phyloP scores from a whole-genome alignment of 2,888 invertebrate genomes.

The Chirona hameri region DNA sequence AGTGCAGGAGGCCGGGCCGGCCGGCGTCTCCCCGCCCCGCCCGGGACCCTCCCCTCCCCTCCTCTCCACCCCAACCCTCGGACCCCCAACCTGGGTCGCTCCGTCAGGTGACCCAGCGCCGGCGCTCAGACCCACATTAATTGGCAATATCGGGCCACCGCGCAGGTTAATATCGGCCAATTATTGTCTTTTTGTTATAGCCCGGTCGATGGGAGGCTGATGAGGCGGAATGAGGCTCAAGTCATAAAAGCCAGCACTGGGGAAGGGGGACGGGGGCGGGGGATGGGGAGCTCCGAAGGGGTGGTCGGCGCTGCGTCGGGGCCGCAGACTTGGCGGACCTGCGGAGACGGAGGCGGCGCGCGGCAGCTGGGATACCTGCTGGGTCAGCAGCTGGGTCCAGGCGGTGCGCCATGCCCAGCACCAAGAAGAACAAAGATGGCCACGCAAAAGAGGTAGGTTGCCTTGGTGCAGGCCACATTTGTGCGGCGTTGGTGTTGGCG shows the following conservation, averaged over 20 bases:
- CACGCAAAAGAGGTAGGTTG: background rate
- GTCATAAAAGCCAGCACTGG: conserved; percentile 29
- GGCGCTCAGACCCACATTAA: background rate
- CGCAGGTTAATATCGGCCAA: conserved; percentile 35
- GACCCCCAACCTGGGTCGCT: background rate
- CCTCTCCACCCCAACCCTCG: too few species aligned
- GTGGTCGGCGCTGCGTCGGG: conserved; percentile 27
- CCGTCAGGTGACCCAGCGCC: too few species aligned
- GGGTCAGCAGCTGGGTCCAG: background rate
- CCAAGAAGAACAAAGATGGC: conserved; percentile 7
- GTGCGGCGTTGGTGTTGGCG: too few species aligned
- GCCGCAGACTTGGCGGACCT: conserved; percentile 24
- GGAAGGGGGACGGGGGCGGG: background rate
- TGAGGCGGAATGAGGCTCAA: conserved; percentile 32
- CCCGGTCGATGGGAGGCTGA: conserved; percentile 34
- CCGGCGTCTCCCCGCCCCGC: background rate
- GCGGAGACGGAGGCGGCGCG: background rate
- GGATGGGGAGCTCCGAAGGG: conserved; percentile 27
- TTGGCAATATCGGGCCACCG: background rate
- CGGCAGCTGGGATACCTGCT: background rate
- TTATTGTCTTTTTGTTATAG: conserved; percentile 35
- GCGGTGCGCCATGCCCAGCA: background rate
- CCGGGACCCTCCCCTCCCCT: too few species aligned
- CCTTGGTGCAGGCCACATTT: too few species aligned
- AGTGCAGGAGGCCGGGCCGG: background rate